Conservation (phyloP, 2,113 vertebrate species). For the Strigops habroptila region DNA sequence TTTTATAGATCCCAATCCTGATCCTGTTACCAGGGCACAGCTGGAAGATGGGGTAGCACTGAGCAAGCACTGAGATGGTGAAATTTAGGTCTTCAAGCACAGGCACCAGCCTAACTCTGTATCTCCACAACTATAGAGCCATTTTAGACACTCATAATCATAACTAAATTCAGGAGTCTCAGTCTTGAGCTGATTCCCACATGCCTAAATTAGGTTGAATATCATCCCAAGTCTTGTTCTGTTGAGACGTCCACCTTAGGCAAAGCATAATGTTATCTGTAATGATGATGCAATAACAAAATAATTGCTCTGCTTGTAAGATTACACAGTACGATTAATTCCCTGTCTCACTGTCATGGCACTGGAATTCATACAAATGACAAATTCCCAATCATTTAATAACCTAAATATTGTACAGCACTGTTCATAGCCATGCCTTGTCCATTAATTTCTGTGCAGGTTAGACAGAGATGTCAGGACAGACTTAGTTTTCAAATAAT, state of each 20-base stretch:
- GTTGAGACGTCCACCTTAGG: not conserved
- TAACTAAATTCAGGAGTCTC: not conserved
- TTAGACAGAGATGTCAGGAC: not conserved
- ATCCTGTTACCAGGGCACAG: not conserved
- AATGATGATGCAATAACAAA: not conserved
- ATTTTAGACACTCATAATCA: not conserved
- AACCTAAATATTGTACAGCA: not conserved
- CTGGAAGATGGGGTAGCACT: not conserved
- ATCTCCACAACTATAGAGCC: not conserved
- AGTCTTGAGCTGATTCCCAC: not conserved
- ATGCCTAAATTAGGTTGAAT: not conserved
- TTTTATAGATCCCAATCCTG: not conserved
- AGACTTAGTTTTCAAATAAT: fast-evolving
- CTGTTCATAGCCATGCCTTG: not conserved
- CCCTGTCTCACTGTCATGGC: not conserved
- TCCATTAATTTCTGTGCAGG: not conserved
- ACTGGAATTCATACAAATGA: not conserved
- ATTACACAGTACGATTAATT: not conserved
- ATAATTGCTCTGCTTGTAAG: not conserved
- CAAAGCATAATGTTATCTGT: not conserved
- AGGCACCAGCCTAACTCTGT: not conserved
- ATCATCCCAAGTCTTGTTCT: not conserved
- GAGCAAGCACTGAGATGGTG: not conserved
- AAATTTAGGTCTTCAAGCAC: not conserved
- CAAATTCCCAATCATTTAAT: not conserved